Conservation (phyloP, 2,888 invertebrate genomes). For the Fissipunctia ypsillon region DNA sequence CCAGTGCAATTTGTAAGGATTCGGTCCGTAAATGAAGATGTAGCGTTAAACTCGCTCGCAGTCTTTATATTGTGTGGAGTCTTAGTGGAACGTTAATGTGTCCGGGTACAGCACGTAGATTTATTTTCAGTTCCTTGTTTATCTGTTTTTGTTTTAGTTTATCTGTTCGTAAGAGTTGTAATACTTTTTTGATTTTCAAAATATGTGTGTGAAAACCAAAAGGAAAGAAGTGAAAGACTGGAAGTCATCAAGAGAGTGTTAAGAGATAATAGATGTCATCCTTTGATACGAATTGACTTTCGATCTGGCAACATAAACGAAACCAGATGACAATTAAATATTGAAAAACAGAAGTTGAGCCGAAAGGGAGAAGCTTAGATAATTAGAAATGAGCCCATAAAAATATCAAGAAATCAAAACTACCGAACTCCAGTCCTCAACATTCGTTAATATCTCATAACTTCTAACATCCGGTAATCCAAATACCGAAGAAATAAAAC, state of each 20-base stretch:
- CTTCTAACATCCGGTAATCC: constrained; percentile 77
- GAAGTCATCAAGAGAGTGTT: not conserved
- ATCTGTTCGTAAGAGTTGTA: not conserved
- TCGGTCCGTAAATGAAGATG: constrained; percentile 54
- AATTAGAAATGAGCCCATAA: constrained; percentile 9
- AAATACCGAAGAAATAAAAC: constrained; percentile 81
- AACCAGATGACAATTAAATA: not conserved
- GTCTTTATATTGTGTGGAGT: constrained; percentile 51
- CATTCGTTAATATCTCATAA: constrained; percentile 70
- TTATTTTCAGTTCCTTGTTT: constrained; percentile 35
- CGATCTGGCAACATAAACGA: not conserved
- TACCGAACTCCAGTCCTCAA: constrained; percentile 29
- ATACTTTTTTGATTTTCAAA: not conserved
- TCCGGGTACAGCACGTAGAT: constrained; percentile 39
- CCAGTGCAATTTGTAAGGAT: constrained; percentile 55
- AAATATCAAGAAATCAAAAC: constrained; percentile 35
- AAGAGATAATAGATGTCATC: not conserved
- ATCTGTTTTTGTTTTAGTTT: constrained; percentile 21
- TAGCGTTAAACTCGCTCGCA: constrained; percentile 44
- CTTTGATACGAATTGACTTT: not conserved
- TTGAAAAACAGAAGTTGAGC: not conserved
- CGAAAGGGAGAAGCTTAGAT: not conserved
- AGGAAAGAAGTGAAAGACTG: too few relatives aligned
- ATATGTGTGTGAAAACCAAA: not conserved
- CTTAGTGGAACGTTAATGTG: constrained; percentile 46